Evolutionary conservation across 64 coral and sea anemone genomes (phyloP), one percentile per base, ranked within the genome.

Genomic region (Montipora capricornis): DNA sequence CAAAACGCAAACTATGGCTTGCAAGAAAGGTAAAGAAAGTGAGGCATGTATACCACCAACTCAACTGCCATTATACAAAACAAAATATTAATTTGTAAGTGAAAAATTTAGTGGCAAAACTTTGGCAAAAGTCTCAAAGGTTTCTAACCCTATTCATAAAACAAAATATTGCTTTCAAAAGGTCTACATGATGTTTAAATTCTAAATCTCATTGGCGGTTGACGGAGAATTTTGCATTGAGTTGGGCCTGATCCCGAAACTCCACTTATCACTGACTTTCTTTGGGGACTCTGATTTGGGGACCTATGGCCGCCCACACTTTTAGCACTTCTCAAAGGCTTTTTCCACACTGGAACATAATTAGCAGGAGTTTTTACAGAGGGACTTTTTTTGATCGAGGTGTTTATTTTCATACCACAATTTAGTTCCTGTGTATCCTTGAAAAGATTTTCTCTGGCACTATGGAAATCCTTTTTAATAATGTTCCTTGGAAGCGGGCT

Each of bases 331-430:
- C 66, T 68, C 47, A 86, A 73, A 4, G 82, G 82, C 46, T 66
- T 86, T 64, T 73, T 86, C 82, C 82, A 86, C 47, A 73, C 66
- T 2, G 82, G 82, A 86, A 86, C 82, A 86, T 86, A 86, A 86
- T 86, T 73, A 86, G 66, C 19, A 73, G 82, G 67, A 59, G 47
- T 52, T 86, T 47, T 86, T 13, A 50, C 19, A 22, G 82, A 50
- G 44, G 62, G 64, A 17, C 13, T 68, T 59, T 86, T 86, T 86
- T 73, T 69, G 20, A 24, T 9, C 10, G 80, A 15, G 46, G 76
- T 86, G 82, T 70, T 73, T 67, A 67, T 68, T 84, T 68, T 84
- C 64, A 73, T 44, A 73, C 47, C 47, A 68, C 66, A 71, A 69
- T 50, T 22, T 86, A 71, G 82, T 86, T 86, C 82, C 47, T 68